These are phyloP conservation scores for Heliconius hermathena DNA, from an alignment of 1,140 invertebrate species.

Conservation along the genomic window DNA sequence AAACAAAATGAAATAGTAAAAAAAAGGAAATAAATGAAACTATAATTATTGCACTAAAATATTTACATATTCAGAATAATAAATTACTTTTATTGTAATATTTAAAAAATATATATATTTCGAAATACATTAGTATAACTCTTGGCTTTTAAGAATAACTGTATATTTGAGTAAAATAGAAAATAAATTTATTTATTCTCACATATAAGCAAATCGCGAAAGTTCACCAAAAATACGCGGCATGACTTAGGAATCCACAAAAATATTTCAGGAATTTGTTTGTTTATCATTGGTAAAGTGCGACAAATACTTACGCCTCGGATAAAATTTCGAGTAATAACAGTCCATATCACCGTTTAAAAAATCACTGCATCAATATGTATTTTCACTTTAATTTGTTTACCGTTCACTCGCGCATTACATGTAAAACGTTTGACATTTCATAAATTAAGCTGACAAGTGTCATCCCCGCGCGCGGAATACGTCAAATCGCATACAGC, in stretches of 20 bases:
- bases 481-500: conserved; percentile 81
- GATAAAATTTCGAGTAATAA: conserved; percentile 81
- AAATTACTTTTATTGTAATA: too few relatives aligned
- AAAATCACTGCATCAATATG: conserved; percentile 74
- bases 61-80: not conserved
- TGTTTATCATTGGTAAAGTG: conserved; percentile 67
- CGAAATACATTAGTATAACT: not conserved
- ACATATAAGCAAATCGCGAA: conserved; percentile 2
- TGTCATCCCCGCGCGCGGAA: conserved; percentile 78
- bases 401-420: conserved; percentile 76
- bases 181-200: not conserved
- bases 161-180: not conserved
- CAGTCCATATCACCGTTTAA: conserved; percentile 78
- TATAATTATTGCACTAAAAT: not conserved
- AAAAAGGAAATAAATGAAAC: not conserved
- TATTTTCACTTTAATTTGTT: conserved; percentile 75
- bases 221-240: conserved; percentile 29
- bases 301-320: conserved; percentile 79
- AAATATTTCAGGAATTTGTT: conserved; percentile 73
- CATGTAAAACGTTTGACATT: conserved; percentile 78
- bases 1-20: too few relatives aligned
- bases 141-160: not conserved
- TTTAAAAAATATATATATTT: not conserved
- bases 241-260: conserved; percentile 42
- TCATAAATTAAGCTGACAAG: conserved; percentile 79